A percentile compares a stretch with the other conserved stretches of the same genome.
Evolutionary conservation across 2,113 vertebrate species (phyloP).

Genomic region (Gymnogyps californianus): DNA sequence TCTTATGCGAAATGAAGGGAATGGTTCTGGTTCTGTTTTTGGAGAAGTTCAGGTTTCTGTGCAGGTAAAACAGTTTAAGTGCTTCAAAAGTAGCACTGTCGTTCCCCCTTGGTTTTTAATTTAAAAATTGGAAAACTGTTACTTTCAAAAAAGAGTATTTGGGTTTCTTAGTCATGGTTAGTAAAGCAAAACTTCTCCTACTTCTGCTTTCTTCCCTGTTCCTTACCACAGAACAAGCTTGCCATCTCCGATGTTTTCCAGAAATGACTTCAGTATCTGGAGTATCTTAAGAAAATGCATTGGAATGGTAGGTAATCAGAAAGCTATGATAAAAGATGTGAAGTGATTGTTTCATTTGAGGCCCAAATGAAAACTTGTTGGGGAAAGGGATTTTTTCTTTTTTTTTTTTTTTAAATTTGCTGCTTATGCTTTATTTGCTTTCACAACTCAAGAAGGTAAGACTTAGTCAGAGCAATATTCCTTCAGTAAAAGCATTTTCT

Average conservation of each 20-base stretch:
- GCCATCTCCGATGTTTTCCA: slow-evolving; percentile 95
- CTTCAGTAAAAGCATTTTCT: neutral
- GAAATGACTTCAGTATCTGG: slow-evolving; percentile 98
- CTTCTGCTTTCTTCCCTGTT: neutral
- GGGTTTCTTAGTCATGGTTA: neutral
- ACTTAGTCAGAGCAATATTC: neutral
- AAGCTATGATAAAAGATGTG: neutral
- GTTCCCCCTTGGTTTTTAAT: neutral
- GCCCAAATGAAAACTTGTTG: neutral
- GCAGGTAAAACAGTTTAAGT: neutral
- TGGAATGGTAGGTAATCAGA: slow-evolving; percentile 86
- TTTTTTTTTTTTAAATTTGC: neutral
- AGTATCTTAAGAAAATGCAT: slow-evolving; percentile 98
- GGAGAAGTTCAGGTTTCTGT: neutral
- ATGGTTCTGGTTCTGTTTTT: neutral
- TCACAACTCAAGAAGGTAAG: neutral
- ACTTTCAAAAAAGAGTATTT: neutral
- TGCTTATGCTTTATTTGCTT: neutral
- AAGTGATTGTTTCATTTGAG: neutral
- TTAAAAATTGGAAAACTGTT: neutral
- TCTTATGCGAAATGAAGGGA: neutral
- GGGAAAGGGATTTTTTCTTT: neutral
- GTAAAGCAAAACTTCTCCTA: neutral
- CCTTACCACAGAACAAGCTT: slow-evolving; percentile 81
- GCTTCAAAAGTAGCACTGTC: neutral